Conservation (phyloP, 2,113 vertebrate genomes). For the Fulica atra region DNA sequence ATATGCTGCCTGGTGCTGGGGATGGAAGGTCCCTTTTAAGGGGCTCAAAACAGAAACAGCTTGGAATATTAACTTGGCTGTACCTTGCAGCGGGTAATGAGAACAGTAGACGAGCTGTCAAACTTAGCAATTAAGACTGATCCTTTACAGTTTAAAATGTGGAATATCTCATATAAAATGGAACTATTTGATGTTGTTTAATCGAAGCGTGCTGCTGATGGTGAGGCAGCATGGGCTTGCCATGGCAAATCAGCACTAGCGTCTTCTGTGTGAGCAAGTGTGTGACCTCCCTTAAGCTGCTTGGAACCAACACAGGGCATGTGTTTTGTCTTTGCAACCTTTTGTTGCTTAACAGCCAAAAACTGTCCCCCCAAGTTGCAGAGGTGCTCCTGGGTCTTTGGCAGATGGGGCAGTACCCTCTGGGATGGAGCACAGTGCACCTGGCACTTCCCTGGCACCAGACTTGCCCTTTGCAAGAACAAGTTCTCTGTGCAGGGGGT, state of each 20-base stretch:
- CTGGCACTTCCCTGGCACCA: background rate
- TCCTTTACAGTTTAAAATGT: background rate
- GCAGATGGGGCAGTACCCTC: background rate
- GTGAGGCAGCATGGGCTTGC: background rate
- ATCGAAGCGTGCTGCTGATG: background rate
- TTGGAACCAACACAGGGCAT: fast-evolving
- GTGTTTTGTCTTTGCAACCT: fast-evolving
- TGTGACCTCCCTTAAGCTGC: fast-evolving
- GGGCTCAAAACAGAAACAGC: background rate
- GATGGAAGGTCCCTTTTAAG: background rate
- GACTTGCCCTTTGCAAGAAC: no score
- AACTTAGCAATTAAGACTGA: background rate
- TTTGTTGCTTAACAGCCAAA: background rate
- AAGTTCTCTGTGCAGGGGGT: fast-evolving
- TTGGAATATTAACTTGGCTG: background rate
- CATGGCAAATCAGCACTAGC: fast-evolving
- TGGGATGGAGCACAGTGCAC: background rate
- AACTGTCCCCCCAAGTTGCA: no score
- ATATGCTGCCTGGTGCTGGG: background rate
- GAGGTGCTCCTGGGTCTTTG: fast-evolving
- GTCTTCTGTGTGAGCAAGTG: background rate
- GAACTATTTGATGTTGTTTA: background rate
- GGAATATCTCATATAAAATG: background rate
- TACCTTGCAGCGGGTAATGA: background rate
- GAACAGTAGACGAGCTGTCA: background rate